These are phyloP conservation scores for Entelurus aequoreus DNA, from an alignment of 2,113 vertebrate species.

Conservation along the genomic window DNA sequence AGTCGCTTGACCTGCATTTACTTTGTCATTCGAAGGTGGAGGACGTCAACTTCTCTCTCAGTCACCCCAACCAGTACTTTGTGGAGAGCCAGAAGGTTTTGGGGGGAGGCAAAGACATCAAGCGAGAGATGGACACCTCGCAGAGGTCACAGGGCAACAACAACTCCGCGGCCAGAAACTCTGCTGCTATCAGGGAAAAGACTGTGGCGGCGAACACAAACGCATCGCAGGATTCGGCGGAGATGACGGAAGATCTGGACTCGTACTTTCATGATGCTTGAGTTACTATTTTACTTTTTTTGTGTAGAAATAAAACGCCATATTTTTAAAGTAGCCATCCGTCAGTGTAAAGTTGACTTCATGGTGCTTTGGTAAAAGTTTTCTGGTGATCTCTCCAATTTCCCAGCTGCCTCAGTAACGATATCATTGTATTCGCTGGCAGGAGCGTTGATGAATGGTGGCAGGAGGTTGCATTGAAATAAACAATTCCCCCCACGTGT, in stretches of 20 bases:
- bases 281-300: slow-evolving; percentile 14
- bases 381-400: slow-evolving; percentile 42
- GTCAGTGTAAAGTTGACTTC: background rate
- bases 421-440: slow-evolving; percentile 61
- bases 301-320: too few species aligned
- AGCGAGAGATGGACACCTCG: slow-evolving; percentile 77
- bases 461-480: slow-evolving; percentile 52
- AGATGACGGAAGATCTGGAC: slow-evolving; percentile 78
- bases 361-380: slow-evolving; percentile 36
- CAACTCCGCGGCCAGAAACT: slow-evolving; percentile 15
- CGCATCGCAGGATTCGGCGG: slow-evolving; percentile 44
- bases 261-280: slow-evolving; percentile 73
- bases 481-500: slow-evolving; percentile 53
- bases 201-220: slow-evolving; percentile 11
- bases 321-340: background rate
- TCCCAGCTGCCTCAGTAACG: slow-evolving; percentile 56
- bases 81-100: slow-evolving; percentile 80
- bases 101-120: slow-evolving; percentile 75
- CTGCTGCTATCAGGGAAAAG: slow-evolving; percentile 17
- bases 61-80: slow-evolving; percentile 97
- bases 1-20: background rate
- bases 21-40: slow-evolving; percentile 67
- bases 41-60: slow-evolving; percentile 87
- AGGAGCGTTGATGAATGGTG: slow-evolving; percentile 48
- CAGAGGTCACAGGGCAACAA: slow-evolving; percentile 59